These are phyloP conservation scores for Paedocypris sp. DNA, from an alignment of 2,113 vertebrate genomes.

Conservation along the genomic window DNA sequence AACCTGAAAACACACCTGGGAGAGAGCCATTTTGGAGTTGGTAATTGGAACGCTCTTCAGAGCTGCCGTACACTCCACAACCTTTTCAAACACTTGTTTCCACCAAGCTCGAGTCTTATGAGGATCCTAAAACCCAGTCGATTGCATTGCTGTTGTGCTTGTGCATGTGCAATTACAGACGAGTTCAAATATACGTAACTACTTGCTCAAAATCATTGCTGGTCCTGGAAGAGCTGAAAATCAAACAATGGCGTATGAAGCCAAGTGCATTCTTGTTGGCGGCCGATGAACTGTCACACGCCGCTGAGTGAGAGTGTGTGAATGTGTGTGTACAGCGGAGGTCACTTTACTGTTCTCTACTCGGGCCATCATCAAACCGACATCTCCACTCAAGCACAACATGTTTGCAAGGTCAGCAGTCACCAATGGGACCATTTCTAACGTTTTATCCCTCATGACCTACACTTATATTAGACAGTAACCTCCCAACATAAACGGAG, in stretches of 20 bases:
- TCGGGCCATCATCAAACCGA: constrained; percentile 11
- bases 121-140: too few species aligned
- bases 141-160: too few species aligned
- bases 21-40: background rate
- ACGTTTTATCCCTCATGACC: constrained; percentile 8
- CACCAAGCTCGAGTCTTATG: too few species aligned
- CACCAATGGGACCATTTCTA: constrained; percentile 20
- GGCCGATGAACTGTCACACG: background rate
- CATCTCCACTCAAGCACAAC: constrained; percentile 17
- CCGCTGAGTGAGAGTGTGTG: background rate
- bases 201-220: too few species aligned
- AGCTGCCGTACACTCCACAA: too few species aligned
- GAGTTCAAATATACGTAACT: too few species aligned
- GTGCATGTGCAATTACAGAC: too few species aligned
- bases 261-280: background rate
- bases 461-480: background rate
- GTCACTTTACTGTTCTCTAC: constrained; percentile 11
- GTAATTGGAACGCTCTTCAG: background rate
- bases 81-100: background rate
- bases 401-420: constrained; percentile 23
- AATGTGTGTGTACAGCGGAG: constrained; percentile 8
- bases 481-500: constrained; percentile 2
- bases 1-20: background rate
- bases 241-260: too few species aligned
- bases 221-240: too few species aligned